Conservation (phyloP, 2,888 invertebrate genomes). For the Dinocampus coccinellae region DNA sequence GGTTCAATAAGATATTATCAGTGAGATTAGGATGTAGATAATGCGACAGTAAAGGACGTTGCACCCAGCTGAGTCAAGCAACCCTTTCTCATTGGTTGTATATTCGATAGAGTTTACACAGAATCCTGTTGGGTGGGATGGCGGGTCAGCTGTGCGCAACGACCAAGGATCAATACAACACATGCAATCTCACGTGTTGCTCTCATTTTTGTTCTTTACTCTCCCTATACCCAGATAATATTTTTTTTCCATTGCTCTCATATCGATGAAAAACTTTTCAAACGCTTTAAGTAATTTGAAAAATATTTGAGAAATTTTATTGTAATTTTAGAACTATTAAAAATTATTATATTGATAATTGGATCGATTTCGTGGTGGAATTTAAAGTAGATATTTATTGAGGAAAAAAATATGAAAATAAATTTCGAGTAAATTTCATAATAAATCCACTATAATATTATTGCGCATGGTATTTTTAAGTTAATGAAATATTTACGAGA, state of each 20-base stretch:
- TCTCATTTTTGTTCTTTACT: constrained; percentile 47
- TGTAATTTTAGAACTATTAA: neutral
- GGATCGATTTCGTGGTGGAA: neutral
- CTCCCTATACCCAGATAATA: neutral
- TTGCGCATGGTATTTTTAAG: neutral
- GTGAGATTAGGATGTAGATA: neutral
- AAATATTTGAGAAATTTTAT: neutral
- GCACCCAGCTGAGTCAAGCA: neutral
- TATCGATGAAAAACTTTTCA: too few relatives aligned
- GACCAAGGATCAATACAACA: constrained; percentile 54
- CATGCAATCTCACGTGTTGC: constrained; percentile 52
- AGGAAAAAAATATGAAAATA: neutral
- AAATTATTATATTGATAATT: neutral
- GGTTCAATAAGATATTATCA: neutral
- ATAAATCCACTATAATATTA: neutral
- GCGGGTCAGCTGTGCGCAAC: constrained; percentile 50
- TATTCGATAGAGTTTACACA: neutral
- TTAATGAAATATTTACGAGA: neutral
- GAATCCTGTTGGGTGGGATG: constrained; percentile 36
- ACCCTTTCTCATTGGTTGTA: neutral
- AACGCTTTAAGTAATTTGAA: neutral
- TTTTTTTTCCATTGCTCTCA: neutral
- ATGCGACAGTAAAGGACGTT: neutral
- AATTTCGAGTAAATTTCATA: neutral
- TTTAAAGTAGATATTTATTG: neutral